A percentile compares a stretch with the other conserved stretches of the same genome.
Evolutionary conservation across 2,888 invertebrate species (phyloP).

Genomic region (Diploptera punctata): DNA sequence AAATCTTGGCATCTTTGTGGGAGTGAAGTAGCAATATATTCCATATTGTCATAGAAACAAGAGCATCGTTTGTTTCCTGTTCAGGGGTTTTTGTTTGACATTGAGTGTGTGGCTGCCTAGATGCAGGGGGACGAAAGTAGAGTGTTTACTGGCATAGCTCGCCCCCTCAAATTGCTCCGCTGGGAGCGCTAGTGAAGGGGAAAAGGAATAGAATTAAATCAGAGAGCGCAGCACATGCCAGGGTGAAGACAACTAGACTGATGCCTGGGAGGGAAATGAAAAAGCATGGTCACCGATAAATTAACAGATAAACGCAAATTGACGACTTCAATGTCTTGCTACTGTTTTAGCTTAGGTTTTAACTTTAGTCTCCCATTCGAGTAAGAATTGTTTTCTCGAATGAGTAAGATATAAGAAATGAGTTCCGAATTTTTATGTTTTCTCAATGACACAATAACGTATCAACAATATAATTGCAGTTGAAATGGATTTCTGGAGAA

Average conservation of each 20-base stretch:
- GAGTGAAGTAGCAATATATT: constrained; percentile 8
- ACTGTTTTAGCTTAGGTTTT: no score
- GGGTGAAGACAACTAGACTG: constrained; percentile 4
- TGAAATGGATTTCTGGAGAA: no score
- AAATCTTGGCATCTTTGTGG: no score
- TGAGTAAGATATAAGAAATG: no score
- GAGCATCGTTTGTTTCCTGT: constrained; percentile 10
- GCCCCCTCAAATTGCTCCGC: constrained; percentile 32
- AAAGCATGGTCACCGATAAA: constrained; percentile 20
- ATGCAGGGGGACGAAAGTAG: constrained; percentile 9
- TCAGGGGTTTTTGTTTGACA: constrained; percentile 20
- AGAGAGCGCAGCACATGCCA: constrained; percentile 21
- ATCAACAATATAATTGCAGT: no score
- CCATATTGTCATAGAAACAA: constrained; percentile 15
- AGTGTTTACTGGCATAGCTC: constrained; percentile 31
- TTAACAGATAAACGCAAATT: constrained; percentile 31
- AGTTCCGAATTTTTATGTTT: no score
- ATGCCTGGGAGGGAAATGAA: constrained; percentile 20
- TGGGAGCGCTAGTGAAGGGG: constrained; percentile 26
- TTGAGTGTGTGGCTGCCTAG: constrained; percentile 16
- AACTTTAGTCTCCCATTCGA: no score
- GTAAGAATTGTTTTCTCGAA: no score
- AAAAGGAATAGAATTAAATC: constrained; percentile 35
- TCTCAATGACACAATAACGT: no score
- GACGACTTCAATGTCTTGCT: no score